Evolutionary conservation across 2,113 vertebrate species (phyloP).

Genomic region (Grus americana): DNA sequence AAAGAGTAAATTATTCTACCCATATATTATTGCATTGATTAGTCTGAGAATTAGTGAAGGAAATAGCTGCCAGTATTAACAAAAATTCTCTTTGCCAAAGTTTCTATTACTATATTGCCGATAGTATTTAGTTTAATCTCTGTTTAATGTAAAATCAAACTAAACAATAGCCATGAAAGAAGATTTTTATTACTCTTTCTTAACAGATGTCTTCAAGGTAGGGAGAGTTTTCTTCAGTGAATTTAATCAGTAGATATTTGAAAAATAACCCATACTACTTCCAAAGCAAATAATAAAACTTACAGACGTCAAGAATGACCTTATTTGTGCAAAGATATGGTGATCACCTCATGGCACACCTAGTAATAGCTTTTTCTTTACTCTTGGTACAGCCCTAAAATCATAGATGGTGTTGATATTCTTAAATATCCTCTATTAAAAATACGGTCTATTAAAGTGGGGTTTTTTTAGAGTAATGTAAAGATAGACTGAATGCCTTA

Average conservation of each 20-base stretch:
- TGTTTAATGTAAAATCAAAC: neutral
- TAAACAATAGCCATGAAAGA: neutral
- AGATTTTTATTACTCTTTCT: neutral
- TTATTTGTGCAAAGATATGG: neutral
- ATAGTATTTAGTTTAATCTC: neutral
- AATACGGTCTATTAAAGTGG: fast-evolving
- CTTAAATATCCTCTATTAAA: neutral
- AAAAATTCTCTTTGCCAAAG: neutral
- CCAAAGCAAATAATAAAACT: neutral
- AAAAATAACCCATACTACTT: neutral
- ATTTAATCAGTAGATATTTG: neutral
- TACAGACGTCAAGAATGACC: neutral
- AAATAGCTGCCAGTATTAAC: neutral
- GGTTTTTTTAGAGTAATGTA: neutral
- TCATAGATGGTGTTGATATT: neutral
- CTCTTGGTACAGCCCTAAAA: neutral
- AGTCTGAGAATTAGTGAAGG: neutral
- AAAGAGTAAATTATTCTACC: neutral
- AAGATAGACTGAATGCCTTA: neutral
- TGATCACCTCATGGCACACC: fast-evolving
- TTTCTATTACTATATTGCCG: neutral
- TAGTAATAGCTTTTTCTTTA: neutral
- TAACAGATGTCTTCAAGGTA: neutral
- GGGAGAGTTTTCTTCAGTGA: neutral
- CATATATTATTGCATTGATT: neutral